Evolutionary conservation across 2,113 vertebrate genomes (phyloP).

Genomic region (Gnathonemus echidnorhynchus): DNA sequence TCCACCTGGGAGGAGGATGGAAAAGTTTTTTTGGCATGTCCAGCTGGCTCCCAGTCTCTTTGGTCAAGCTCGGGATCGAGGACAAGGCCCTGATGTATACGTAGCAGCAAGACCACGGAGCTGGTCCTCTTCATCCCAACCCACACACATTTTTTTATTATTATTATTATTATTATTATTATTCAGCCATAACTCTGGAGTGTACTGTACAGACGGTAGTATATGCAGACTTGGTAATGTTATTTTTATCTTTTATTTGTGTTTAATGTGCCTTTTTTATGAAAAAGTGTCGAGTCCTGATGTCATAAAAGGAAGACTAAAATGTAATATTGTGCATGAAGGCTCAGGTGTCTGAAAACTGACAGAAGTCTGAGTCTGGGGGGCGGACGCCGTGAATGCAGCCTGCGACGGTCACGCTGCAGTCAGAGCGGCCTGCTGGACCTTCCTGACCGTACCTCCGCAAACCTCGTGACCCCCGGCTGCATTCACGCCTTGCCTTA

Average conservation of each 20-base stretch:
- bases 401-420: not conserved
- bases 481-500: not conserved
- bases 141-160: not conserved
- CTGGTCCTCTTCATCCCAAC: not conserved
- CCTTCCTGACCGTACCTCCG: not conserved
- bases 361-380: not conserved
- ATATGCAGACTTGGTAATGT: slow-evolving; percentile 12
- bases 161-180: slow-evolving; percentile 2
- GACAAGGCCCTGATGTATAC: not conserved
- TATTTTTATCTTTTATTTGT: not conserved
- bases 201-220: not conserved
- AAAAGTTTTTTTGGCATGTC: not conserved
- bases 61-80: not conserved
- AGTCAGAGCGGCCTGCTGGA: not conserved
- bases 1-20: not conserved
- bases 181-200: not conserved
- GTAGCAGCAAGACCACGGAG: not conserved
- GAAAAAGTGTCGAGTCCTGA: not conserved
- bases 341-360: not conserved
- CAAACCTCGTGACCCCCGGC: not conserved
- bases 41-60: not conserved
- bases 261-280: slow-evolving; percentile 18
- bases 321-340: slow-evolving; percentile 7
- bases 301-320: not conserved
- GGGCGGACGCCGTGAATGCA: not conserved